Evolutionary conservation across 2,113 vertebrate genomes (phyloP).

Genomic region (Eolophus roseicapilla): DNA sequence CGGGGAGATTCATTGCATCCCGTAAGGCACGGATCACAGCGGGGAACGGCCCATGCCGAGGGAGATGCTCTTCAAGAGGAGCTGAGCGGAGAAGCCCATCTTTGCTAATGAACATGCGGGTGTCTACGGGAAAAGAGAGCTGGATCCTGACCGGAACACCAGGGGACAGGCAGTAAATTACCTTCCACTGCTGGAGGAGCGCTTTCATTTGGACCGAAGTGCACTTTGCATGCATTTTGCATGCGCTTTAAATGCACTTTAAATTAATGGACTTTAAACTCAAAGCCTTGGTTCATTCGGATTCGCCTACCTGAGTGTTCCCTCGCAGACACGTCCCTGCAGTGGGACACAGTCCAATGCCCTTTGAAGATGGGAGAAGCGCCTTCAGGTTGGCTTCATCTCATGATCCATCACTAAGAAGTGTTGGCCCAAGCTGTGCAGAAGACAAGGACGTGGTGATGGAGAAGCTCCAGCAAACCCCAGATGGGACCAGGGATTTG

Average conservation of each 20-base stretch:
- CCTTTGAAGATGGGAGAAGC: not conserved
- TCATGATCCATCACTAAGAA: fast-evolving
- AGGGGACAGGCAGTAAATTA: constrained; percentile 7
- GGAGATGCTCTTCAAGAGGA: not conserved
- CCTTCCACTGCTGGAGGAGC: not conserved
- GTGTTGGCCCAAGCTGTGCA: fast-evolving
- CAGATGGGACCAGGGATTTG: not conserved
- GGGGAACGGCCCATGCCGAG: not conserved
- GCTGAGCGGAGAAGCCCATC: not conserved
- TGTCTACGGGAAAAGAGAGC: not conserved
- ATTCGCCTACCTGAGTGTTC: not conserved
- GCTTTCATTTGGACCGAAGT: not conserved
- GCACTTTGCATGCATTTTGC: constrained; percentile 3
- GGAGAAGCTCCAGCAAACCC: not conserved
- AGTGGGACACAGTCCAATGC: fast-evolving
- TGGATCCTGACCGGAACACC: not conserved
- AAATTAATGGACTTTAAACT: not conserved
- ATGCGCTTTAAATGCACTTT: not conserved
- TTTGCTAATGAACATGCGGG: not conserved
- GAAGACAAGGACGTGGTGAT: not conserved
- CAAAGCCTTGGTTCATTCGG: not conserved
- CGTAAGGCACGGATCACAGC: fast-evolving
- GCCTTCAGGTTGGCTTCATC: not conserved
- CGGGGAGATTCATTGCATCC: not conserved
- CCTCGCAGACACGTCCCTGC: fast-evolving